These are phyloP conservation scores for Hetaerina americana DNA, from an alignment of 1,140 invertebrate species.

Conservation along the genomic window DNA sequence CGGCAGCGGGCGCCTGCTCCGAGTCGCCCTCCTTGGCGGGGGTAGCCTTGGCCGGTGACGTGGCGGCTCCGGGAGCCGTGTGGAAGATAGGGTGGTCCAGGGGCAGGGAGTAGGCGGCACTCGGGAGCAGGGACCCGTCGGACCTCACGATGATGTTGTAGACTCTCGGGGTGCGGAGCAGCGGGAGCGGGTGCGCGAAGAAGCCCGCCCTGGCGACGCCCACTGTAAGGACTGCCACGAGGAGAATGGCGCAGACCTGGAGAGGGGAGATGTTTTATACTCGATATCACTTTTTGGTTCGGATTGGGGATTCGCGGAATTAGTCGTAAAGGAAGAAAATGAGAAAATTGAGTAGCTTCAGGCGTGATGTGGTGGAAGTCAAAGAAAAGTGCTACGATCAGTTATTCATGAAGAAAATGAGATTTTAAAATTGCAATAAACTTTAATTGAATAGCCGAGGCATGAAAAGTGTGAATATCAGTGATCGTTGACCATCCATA, in stretches of 20 bases:
- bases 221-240: background rate
- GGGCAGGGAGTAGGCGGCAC: background rate
- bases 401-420: no score
- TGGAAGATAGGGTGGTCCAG: background rate
- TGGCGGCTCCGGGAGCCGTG: background rate
- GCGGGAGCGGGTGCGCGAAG: background rate
- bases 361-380: no score
- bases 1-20: background rate
- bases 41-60: background rate
- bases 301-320: no score
- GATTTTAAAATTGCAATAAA: no score
- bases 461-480: no score
- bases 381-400: no score
- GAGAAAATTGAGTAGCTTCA: no score
- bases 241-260: background rate
- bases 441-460: no score
- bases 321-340: no score
- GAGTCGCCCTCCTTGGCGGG: background rate
- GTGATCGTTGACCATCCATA: no score
- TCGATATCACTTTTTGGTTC: no score
- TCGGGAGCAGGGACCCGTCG: background rate
- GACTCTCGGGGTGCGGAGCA: background rate
- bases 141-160: slow-evolving; percentile 5
- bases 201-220: background rate
- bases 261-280: background rate